Conservation (phyloP, 37 sponge, comb jelly and placozoan species). For the Spongia lamella region DNA sequence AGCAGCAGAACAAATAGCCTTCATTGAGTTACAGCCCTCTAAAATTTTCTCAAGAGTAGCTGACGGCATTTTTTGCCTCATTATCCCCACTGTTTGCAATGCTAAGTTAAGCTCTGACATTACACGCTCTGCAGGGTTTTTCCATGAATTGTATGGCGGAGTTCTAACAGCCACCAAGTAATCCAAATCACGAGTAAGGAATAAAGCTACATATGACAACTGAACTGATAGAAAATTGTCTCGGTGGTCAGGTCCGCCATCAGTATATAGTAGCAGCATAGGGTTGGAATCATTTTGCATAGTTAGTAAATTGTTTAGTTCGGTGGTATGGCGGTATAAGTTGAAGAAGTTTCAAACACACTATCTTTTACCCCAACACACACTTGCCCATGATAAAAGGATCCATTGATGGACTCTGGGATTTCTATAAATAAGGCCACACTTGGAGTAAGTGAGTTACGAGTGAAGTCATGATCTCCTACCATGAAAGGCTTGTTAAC, state of each 20-base stretch:
- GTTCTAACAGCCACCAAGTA: slow-evolving; percentile 26
- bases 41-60: not conserved
- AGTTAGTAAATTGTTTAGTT: not conserved
- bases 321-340: slow-evolving; percentile 20
- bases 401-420: slow-evolving; percentile 28
- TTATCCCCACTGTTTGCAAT: slow-evolving; percentile 14
- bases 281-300: not conserved
- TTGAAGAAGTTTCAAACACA: slow-evolving; percentile 19
- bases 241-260: slow-evolving; percentile 13
- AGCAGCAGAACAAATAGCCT: not conserved
- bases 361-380: slow-evolving; percentile 19
- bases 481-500: not conserved
- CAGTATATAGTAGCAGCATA: not conserved
- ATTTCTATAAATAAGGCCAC: slow-evolving; percentile 19
- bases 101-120: slow-evolving; percentile 33
- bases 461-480: slow-evolving; percentile 31
- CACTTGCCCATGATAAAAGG: slow-evolving; percentile 35
- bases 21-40: slow-evolving; percentile 15
- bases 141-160: slow-evolving; percentile 35
- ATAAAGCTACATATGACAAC: slow-evolving; percentile 12
- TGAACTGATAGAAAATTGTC: not conserved
- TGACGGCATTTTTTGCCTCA: not conserved
- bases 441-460: slow-evolving; percentile 6
- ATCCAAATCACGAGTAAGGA: slow-evolving; percentile 17
- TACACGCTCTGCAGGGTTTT: slow-evolving; percentile 26